phyloP scores from a whole-genome alignment of 2,113 vertebrate genomes.

The Tor tambroides region DNA sequence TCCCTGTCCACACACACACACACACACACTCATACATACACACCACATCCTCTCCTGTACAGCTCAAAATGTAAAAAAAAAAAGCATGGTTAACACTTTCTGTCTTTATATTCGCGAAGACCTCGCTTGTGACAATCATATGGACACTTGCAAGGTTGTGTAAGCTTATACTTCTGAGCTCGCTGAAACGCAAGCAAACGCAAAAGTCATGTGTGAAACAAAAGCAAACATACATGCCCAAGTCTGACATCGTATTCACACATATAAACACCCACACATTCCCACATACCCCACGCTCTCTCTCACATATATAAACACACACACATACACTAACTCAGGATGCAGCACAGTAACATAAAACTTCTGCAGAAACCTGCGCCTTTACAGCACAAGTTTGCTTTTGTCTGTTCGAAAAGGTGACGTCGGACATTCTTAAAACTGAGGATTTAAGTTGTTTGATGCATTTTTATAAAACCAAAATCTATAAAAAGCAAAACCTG shows the following conservation, averaged over 20 bases:
- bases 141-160: constrained; percentile 38
- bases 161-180: constrained; percentile 8
- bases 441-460: too few species aligned
- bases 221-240: neutral
- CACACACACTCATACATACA: constrained; percentile 19
- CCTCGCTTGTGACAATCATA: constrained; percentile 29
- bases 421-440: neutral
- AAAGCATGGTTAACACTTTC: constrained; percentile 48
- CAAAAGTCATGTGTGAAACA: neutral
- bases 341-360: constrained; percentile 9
- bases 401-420: neutral
- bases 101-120: constrained; percentile 45
- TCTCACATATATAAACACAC: neutral
- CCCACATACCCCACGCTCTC: neutral
- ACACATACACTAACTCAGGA: constrained; percentile 28
- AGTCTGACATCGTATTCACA: neutral
- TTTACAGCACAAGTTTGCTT: neutral
- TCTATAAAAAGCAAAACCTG: too few species aligned
- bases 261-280: neutral
- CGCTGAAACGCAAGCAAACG: neutral
- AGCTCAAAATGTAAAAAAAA: constrained; percentile 40
- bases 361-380: neutral
- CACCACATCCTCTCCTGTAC: constrained; percentile 58
- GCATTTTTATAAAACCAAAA: neutral
- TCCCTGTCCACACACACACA: constrained; percentile 43